Percentiles rank a stretch among this genome's conserved stretches.
These are phyloP conservation scores for Chamaea fasciata DNA, from an alignment of 2,113 vertebrate genomes.

Conservation along the genomic window DNA sequence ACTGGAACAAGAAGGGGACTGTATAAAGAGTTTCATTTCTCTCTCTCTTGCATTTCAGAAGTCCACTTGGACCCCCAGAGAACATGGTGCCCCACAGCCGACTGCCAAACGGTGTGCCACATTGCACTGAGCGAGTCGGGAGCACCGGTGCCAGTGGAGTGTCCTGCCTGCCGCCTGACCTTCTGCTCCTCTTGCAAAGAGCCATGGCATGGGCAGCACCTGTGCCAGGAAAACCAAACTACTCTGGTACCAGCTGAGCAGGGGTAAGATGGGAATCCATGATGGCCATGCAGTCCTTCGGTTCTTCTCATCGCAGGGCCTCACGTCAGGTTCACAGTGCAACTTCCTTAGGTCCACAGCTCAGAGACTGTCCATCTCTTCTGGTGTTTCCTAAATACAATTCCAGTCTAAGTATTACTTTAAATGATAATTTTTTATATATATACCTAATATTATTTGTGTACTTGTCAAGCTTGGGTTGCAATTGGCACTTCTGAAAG, in stretches of 20 bases:
- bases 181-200: conserved; percentile 91
- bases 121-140: conserved; percentile 65
- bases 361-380: not conserved
- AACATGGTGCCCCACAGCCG: conserved; percentile 86
- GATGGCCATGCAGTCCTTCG: rapidly evolving
- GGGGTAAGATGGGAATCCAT: conserved; percentile 73
- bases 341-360: not conserved
- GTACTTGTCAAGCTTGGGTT: not conserved
- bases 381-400: not conserved
- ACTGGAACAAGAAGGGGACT: not conserved
- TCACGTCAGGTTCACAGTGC: rapidly evolving
- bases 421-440: not conserved
- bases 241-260: conserved; percentile 64
- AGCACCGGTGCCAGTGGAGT: conserved; percentile 74
- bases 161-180: conserved; percentile 73
- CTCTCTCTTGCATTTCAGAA: conserved; percentile 61
- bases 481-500: not conserved
- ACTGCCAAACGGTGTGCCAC: conserved; percentile 88
- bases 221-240: conserved; percentile 76
- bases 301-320: not conserved
- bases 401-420: not conserved
- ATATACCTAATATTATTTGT: not conserved
- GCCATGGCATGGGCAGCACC: conserved; percentile 74
- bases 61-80: conserved; percentile 89
- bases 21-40: not conserved